These are phyloP conservation scores for Lomographa bimaculata DNA, from an alignment of 2,888 invertebrate genomes.

Conservation along the genomic window DNA sequence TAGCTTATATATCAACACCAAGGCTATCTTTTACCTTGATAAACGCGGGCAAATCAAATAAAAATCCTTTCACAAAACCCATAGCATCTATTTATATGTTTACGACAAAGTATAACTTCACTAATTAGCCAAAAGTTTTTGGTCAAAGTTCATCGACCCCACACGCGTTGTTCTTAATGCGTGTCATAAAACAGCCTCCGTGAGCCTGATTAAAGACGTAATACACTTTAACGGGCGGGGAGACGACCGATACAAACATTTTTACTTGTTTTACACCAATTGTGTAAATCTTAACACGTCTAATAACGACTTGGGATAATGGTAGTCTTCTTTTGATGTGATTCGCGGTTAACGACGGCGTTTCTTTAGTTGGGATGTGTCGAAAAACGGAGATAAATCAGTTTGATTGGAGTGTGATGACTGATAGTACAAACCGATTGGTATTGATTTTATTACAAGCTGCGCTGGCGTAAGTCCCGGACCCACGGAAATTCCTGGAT, in stretches of 20 bases:
- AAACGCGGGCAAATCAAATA: too few species aligned
- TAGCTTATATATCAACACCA: too few species aligned
- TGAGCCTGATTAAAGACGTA: slow-evolving; percentile 64
- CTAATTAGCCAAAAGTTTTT: slow-evolving; percentile 37
- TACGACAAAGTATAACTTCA: slow-evolving; percentile 19
- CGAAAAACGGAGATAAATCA: slow-evolving; percentile 18
- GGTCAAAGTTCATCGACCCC: slow-evolving; percentile 63
- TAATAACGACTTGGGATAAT: slow-evolving; percentile 38
- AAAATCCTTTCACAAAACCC: too few species aligned
- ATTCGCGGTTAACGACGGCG: slow-evolving; percentile 29
- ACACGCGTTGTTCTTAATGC: slow-evolving; percentile 53
- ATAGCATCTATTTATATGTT: too few species aligned
- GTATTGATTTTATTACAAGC: too few species aligned
- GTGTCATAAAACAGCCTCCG: slow-evolving; percentile 64
- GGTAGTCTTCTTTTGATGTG: slow-evolving; percentile 42
- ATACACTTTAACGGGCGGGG: slow-evolving; percentile 49
- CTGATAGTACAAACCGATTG: too few species aligned
- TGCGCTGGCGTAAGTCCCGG: too few species aligned
- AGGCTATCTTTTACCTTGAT: too few species aligned
- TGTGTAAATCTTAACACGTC: slow-evolving; percentile 53
- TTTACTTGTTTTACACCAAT: slow-evolving; percentile 55
- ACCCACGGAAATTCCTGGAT: too few species aligned
- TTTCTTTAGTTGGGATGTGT: slow-evolving; percentile 22
- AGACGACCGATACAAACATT: slow-evolving; percentile 46
- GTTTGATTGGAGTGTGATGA: slow-evolving; percentile 13